Conservation (phyloP, 1,140 invertebrate species). For the Drosophila leontia region DNA sequence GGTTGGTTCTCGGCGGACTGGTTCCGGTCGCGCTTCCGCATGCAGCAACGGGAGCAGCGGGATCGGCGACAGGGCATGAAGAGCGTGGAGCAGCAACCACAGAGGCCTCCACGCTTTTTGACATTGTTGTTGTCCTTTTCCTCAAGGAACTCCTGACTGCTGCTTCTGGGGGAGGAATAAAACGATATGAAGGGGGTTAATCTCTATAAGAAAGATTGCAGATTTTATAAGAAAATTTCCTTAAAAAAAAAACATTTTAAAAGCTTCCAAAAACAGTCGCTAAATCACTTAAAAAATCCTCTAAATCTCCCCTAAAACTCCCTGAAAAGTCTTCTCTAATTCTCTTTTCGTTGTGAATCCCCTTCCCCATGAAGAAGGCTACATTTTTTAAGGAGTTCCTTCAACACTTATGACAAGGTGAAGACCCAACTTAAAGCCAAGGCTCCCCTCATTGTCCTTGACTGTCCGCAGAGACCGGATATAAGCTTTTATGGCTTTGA, state of each 20-base stretch:
- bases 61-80: slow-evolving; percentile 82
- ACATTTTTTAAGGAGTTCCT: background rate
- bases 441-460: slow-evolving; percentile 30
- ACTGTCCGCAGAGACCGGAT: slow-evolving; percentile 37
- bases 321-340: background rate
- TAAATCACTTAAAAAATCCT: background rate
- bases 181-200: background rate
- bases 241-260: too few relatives aligned
- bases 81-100: slow-evolving; percentile 72
- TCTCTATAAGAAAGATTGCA: background rate
- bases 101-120: slow-evolving; percentile 53
- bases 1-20: slow-evolving; percentile 64
- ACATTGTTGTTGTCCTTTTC: slow-evolving; percentile 66
- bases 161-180: slow-evolving; percentile 42
- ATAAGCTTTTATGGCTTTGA: slow-evolving; percentile 48
- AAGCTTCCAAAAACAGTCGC: too few relatives aligned
- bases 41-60: slow-evolving; percentile 74
- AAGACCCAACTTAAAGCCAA: slow-evolving; percentile 4
- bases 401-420: slow-evolving; percentile 25
- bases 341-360: background rate
- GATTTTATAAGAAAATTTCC: too few relatives aligned
- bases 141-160: slow-evolving; percentile 78
- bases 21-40: slow-evolving; percentile 42
- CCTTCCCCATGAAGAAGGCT: background rate
- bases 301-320: background rate